Evolutionary conservation across 2,888 invertebrate species (phyloP).

Genomic region (Cheilosia pagana): DNA sequence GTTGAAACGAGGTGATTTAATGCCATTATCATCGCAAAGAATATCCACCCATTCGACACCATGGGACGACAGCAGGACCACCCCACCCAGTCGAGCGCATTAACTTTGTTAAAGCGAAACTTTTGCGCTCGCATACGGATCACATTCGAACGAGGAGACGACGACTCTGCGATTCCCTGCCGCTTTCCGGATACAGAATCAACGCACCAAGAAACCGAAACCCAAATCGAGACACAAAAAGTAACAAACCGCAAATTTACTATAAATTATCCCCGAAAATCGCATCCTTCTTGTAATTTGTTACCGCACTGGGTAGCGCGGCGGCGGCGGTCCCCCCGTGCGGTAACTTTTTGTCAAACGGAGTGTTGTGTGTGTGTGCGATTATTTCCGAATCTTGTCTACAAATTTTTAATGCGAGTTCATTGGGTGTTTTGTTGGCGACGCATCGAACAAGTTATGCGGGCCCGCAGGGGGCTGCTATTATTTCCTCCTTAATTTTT

Average conservation of each 20-base stretch:
- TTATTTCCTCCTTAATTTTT: conserved; percentile 19
- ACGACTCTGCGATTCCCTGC: conserved; percentile 52
- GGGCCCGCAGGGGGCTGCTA: conserved; percentile 53
- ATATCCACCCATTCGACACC: conserved; percentile 65
- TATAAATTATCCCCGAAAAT: conserved; percentile 75
- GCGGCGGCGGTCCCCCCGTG: no score
- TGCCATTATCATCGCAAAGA: conserved; percentile 64
- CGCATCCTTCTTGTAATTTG: conserved; percentile 74
- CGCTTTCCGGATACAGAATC: conserved; percentile 55
- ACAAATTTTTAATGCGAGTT: conserved; percentile 73
- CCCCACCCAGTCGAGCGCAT: conserved; percentile 60
- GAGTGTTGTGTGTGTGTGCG: conserved; percentile 48
- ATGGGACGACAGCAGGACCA: conserved; percentile 2
- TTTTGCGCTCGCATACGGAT: conserved; percentile 52
- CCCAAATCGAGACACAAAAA: background rate
- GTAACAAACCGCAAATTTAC: conserved; percentile 72
- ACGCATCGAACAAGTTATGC: conserved; percentile 55
- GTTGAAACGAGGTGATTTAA: conserved; percentile 70
- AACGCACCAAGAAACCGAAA: conserved; percentile 41
- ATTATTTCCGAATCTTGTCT: conserved; percentile 74
- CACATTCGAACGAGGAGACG: conserved; percentile 44
- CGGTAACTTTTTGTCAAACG: conserved; percentile 57
- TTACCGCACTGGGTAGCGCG: conserved; percentile 45
- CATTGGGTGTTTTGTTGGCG: conserved; percentile 73
- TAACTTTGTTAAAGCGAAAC: conserved; percentile 72